Conservation (phyloP, 2,797 vertebrate genomes). For the Neostethus bicornis region DNA sequence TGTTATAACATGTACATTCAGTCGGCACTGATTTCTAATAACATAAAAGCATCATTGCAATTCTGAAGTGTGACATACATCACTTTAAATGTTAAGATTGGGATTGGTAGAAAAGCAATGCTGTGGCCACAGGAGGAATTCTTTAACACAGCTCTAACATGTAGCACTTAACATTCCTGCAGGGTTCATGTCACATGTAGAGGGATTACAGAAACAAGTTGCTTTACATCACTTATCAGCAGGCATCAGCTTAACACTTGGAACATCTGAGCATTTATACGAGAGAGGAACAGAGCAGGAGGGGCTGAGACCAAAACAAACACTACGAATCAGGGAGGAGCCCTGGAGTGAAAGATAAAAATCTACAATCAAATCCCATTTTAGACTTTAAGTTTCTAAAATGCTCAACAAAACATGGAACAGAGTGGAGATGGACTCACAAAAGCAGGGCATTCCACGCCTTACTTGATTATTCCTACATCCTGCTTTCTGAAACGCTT, state of each 20-base stretch:
- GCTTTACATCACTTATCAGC: conserved; percentile 45
- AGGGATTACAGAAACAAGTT: conserved; percentile 37
- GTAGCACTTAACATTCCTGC: conserved; percentile 39
- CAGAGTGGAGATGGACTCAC: conserved; percentile 37
- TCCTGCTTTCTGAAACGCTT: conserved; percentile 68
- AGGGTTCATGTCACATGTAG: conserved; percentile 28
- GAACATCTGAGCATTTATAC: conserved; percentile 8
- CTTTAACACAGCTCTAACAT: conserved; percentile 32
- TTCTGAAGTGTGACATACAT: conserved; percentile 1
- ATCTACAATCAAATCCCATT: conserved; percentile 14
- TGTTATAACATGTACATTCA: background rate
- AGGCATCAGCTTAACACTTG: conserved; percentile 9
- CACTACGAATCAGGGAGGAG: background rate
- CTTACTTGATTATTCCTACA: conserved; percentile 77
- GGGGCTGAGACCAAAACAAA: conserved; percentile 13
- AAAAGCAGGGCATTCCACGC: conserved; percentile 76
- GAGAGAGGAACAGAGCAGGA: background rate
- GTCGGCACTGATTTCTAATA: background rate
- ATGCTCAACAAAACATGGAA: conserved; percentile 37
- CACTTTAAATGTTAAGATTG: conserved; percentile 10
- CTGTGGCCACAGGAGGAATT: conserved; percentile 8
- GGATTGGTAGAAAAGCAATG: conserved; percentile 8
- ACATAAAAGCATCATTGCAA: conserved; percentile 5
- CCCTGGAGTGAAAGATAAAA: conserved; percentile 8
- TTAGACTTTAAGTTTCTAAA: conserved; percentile 11